A percentile compares a stretch with the other conserved stretches of the same genome.
Conservation (phyloP, 23 tunicate species). For the Diplosoma virens region DNA sequence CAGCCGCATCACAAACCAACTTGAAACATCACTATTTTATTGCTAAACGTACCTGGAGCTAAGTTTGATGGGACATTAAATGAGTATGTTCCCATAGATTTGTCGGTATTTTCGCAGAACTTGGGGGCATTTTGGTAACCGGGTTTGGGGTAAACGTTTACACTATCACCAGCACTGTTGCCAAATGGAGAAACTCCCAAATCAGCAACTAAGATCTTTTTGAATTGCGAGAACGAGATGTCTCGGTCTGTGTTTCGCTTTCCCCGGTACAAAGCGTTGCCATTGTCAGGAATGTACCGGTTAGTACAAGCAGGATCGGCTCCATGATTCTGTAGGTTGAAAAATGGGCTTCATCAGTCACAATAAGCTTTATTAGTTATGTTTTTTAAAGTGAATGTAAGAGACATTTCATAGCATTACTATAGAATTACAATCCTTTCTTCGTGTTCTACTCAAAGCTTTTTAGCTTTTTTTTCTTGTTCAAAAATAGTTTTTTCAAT, state of each 20-base stretch:
- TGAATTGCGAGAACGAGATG: slow-evolving; percentile 34
- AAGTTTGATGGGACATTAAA: slow-evolving; percentile 73
- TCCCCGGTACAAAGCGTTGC: slow-evolving; percentile 69
- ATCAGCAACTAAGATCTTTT: slow-evolving; percentile 38
- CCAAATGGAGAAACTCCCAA: slow-evolving; percentile 71
- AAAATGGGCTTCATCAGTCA: too few species aligned
- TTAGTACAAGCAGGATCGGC: slow-evolving; percentile 72
- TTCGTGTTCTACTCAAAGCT: too few species aligned
- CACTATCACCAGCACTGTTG: not conserved
- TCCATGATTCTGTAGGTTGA: slow-evolving; percentile 70
- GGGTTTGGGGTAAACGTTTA: slow-evolving; percentile 68
- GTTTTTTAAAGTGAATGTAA: too few species aligned
- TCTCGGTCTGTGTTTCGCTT: slow-evolving; percentile 27
- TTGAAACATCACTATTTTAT: too few species aligned
- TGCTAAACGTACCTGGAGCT: slow-evolving; percentile 31
- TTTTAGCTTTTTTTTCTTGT: too few species aligned
- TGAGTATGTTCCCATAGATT: slow-evolving; percentile 80
- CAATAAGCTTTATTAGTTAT: too few species aligned
- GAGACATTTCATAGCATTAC: too few species aligned
- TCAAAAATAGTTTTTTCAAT: too few species aligned
- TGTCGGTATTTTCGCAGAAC: slow-evolving; percentile 90
- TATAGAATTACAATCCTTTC: too few species aligned
- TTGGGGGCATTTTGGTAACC: slow-evolving; percentile 92
- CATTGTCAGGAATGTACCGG: slow-evolving; percentile 78
- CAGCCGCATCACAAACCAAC: too few species aligned